Conservation (phyloP, 2,113 vertebrate species). For the Oxyruncus cristatus region DNA sequence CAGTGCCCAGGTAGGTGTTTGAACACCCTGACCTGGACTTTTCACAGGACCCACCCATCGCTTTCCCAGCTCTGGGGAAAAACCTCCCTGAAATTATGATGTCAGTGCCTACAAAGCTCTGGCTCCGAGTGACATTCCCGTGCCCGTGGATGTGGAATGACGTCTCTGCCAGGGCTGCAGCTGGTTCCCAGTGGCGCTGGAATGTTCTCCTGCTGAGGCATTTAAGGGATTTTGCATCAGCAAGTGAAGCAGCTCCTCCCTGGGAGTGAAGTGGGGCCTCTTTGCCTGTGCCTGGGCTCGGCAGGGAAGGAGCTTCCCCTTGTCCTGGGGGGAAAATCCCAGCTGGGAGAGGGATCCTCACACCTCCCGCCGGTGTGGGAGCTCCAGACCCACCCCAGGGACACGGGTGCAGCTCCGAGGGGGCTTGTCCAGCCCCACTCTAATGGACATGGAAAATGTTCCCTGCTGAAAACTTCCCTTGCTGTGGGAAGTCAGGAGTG, state of each 20-base stretch:
- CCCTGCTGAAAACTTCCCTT: background rate
- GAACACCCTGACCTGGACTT: background rate
- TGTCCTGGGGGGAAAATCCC: rapidly evolving
- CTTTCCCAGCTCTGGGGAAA: background rate
- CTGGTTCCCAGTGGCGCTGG: background rate
- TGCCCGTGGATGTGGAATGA: background rate
- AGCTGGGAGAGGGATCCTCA: too few species aligned
- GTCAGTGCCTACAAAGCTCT: background rate
- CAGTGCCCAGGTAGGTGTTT: background rate
- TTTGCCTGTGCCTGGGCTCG: background rate
- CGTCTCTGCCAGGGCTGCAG: rapidly evolving
- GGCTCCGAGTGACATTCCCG: rapidly evolving
- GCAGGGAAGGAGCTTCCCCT: background rate
- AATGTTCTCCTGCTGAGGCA: background rate
- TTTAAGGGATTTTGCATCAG: rapidly evolving
- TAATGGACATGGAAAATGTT: rapidly evolving
- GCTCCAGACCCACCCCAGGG: too few species aligned
- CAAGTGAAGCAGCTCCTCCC: background rate
- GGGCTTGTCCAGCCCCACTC: background rate
- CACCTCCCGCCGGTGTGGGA: too few species aligned
- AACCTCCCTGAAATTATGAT: rapidly evolving
- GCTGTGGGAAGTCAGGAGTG: background rate
- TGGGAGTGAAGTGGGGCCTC: rapidly evolving
- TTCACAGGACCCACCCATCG: rapidly evolving
- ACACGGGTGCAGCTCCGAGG: background rate